Evolutionary conservation across 2,113 vertebrate genomes (phyloP).

Genomic region (Tapirus terrestris): DNA sequence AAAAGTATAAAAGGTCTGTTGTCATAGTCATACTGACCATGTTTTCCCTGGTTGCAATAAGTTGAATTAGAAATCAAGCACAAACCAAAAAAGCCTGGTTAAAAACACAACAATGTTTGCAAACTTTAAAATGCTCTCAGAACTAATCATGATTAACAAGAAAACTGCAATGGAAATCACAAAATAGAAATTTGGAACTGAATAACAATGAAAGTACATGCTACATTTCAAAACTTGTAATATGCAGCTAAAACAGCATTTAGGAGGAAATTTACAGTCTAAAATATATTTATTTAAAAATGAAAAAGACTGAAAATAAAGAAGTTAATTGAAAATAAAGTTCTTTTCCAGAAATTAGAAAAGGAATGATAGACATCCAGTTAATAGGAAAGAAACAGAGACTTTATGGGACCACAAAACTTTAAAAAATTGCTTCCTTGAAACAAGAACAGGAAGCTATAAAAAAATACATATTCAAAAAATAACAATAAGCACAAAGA

Average conservation of each 20-base stretch:
- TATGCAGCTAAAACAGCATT: neutral
- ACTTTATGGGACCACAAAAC: neutral
- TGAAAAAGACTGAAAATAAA: constrained; percentile 6
- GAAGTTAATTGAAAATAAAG: neutral
- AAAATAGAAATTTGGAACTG: neutral
- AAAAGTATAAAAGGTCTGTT: neutral
- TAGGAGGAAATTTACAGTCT: neutral
- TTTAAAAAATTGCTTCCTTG: neutral
- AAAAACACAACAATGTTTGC: neutral
- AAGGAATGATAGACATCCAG: neutral
- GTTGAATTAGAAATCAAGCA: constrained; percentile 26
- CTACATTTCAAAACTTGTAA: neutral
- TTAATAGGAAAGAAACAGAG: constrained; percentile 6
- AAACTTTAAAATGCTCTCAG: neutral
- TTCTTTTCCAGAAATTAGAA: neutral
- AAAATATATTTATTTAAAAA: constrained; percentile 18
- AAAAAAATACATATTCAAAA: neutral
- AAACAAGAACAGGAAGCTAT: neutral
- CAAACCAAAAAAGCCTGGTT: neutral
- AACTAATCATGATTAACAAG: neutral
- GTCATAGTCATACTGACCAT: neutral
- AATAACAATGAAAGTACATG: neutral
- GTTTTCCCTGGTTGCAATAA: neutral
- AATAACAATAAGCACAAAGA: neutral
- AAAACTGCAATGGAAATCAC: neutral